phyloP scores from a whole-genome alignment of 2,888 invertebrate genomes.

The Hecatera dysodea region DNA sequence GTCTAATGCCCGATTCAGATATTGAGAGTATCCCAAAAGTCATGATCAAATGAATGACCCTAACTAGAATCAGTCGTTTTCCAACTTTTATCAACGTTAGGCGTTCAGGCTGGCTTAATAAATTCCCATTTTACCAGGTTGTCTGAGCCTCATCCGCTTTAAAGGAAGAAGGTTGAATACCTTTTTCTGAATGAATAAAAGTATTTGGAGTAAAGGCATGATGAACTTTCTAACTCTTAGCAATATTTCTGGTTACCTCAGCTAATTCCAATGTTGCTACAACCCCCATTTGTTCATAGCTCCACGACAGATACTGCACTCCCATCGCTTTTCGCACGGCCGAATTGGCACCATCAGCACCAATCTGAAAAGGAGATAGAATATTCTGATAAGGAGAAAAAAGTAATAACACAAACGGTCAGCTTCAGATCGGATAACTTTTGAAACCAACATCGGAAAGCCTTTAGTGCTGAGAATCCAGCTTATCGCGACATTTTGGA shows the following conservation, averaged over 20 bases:
- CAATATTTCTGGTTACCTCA: slow-evolving; percentile 90
- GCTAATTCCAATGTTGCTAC: slow-evolving; percentile 97
- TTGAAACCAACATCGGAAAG: too few species aligned
- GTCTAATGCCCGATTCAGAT: neutral
- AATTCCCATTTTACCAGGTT: neutral
- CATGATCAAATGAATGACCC: neutral
- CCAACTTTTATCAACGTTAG: neutral
- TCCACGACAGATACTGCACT: slow-evolving; percentile 95
- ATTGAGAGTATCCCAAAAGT: neutral
- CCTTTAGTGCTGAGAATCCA: too few species aligned
- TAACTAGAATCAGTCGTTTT: neutral
- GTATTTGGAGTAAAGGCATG: neutral
- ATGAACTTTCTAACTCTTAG: neutral
- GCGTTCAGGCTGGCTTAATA: neutral
- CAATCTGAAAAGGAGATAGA: slow-evolving; percentile 90
- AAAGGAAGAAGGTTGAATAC: too few species aligned
- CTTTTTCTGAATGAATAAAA: too few species aligned
- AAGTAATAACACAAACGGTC: neutral
- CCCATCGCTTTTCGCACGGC: slow-evolving; percentile 95
- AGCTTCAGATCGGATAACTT: too few species aligned
- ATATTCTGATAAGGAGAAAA: neutral
- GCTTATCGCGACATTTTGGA: too few species aligned
- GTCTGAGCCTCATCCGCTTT: neutral
- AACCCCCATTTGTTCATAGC: slow-evolving; percentile 97
- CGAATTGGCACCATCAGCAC: slow-evolving; percentile 98